Conservation (phyloP, 1,140 invertebrate genomes). For the Melitaea cinxia region DNA sequence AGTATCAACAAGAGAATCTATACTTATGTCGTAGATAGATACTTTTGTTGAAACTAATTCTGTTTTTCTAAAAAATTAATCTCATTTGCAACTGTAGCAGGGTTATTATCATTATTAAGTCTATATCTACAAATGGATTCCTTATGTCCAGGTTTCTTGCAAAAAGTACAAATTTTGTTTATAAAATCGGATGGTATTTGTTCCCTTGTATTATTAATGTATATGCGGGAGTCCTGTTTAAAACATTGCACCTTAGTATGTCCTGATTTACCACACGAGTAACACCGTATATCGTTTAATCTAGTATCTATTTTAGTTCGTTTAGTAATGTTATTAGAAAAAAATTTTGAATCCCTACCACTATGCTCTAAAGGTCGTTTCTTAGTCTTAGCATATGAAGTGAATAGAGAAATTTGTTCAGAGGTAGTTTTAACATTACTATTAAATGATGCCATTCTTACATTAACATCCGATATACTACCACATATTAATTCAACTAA, state of each 20-base stretch:
- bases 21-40: constrained; percentile 8
- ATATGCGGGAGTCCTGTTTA: background rate
- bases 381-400: constrained; percentile 25
- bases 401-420: constrained; percentile 31
- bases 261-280: background rate
- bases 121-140: background rate
- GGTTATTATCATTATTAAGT: background rate
- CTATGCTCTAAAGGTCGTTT: constrained; percentile 16
- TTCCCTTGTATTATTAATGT: background rate
- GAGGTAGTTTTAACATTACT: constrained; percentile 33
- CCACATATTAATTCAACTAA: constrained; percentile 42
- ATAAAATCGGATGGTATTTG: background rate
- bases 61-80: constrained; percentile 29
- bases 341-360: background rate
- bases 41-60: constrained; percentile 22
- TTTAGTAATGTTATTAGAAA: background rate
- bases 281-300: background rate
- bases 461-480: constrained; percentile 34
- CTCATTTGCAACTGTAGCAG: background rate
- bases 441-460: constrained; percentile 39
- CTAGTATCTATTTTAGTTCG: constrained; percentile 3
- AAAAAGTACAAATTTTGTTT: background rate
- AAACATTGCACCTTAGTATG: background rate
- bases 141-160: constrained; percentile 1
- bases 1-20: constrained; percentile 32